Percentiles rank a stretch among this genome's conserved stretches.
These are phyloP conservation scores for Protobothrops mucrosquamatus DNA, from an alignment of 2,113 vertebrate genomes.

Conservation along the genomic window DNA sequence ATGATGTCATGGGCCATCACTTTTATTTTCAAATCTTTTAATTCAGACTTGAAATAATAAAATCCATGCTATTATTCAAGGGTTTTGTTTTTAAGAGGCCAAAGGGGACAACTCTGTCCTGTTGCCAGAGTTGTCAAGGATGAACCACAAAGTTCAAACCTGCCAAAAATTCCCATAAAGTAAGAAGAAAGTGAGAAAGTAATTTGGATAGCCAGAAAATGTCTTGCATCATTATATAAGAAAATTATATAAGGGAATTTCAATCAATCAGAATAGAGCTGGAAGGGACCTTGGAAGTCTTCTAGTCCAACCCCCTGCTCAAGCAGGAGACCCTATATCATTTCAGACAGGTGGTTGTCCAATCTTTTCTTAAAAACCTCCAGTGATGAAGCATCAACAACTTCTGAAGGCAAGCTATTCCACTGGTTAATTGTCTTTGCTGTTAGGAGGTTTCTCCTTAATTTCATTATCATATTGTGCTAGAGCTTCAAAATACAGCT, in stretches of 20 bases:
- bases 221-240: constrained; percentile 3
- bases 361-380: too few species aligned
- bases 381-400: too few species aligned
- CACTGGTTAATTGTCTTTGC: too few species aligned
- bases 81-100: constrained; percentile 3
- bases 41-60: constrained; percentile 8
- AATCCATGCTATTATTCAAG: neutral
- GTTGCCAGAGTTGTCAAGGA: neutral
- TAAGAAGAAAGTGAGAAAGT: neutral
- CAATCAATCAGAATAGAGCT: too few species aligned
- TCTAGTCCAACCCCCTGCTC: too few species aligned
- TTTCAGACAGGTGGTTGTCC: too few species aligned
- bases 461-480: neutral
- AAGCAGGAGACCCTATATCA: too few species aligned
- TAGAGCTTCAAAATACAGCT: neutral
- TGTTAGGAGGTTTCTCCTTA: too few species aligned
- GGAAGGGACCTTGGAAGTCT: too few species aligned
- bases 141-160: neutral
- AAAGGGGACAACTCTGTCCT: neutral
- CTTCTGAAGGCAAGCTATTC: too few species aligned
- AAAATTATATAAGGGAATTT: too few species aligned
- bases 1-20: neutral
- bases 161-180: neutral
- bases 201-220: constrained; percentile 11
- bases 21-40: constrained; percentile 30